Base-by-base conservation (phyloP, 2,888 invertebrate species). In the Melieria picta region DNA sequence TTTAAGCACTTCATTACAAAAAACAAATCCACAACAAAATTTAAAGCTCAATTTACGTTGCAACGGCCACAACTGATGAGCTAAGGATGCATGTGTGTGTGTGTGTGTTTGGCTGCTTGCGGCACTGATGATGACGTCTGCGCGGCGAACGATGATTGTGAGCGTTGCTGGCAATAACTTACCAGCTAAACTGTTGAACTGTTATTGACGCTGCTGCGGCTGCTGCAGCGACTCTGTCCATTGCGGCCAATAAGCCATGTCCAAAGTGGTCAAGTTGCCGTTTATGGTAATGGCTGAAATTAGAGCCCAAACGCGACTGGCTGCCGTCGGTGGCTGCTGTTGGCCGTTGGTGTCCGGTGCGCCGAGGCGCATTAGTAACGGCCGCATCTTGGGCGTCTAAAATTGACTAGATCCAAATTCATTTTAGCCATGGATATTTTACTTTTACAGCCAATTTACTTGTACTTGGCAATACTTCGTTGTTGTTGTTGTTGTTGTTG, bases 201-300 rank as follows among this genome's bases (percentile, higher is more conserved):
- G 57, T 57, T n/a, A 3, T 30, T 56, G 56, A 56, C 56, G 56
- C 3, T 56, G 13, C 16, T 30, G 46, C 47, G 68, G 60, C 65
- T 61, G 58, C 72, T 72, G 65, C 72, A 57, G 68, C 69, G 69
- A 62, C 71, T 79, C 65, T 72, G 66, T 61, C 42, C 48, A 50
- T 66, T 43, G 58, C 66, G 10, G 76, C 79, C 80, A 81, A 81
- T 83, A 83, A 80, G 81, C 80, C 81, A 79, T 83, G 81, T 78
- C 81, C 80, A 81, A 80, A 81, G 79, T 79, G 81, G 79, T 78
- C 79, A 75, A 76, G 76, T 81, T 78, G 78, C 83, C 83, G 77
- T 83, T 82, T 84, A 84, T 81, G 83, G 83, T 79, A 81, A 83
- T 80, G 77, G 77, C 79, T 80, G 79, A 83, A 83, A 82, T 83